Base-by-base conservation (phyloP, 35 echinoderm and acorn worm species). In the Holothuria glaberrima region DNA sequence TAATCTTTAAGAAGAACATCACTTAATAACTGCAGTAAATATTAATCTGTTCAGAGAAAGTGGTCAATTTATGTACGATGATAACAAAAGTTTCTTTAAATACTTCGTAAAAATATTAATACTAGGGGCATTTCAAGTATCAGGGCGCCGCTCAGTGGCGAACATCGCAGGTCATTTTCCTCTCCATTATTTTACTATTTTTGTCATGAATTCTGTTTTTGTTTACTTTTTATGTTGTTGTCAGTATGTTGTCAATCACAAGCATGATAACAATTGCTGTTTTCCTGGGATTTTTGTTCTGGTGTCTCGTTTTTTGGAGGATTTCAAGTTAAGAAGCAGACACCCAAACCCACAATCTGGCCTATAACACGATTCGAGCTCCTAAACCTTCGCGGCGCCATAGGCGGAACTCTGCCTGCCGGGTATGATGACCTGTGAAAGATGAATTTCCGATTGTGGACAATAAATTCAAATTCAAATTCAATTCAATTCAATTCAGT, bases 281-380 rank as follows among this genome's bases (percentile, higher is more conserved):
- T 67, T 67, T 67, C 63, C 63, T 67, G 21, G 21, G 63, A 6
- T 24, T 67, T 67, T 67, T 4, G 63, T 67, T 67, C 63, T 67
- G 63, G 63, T 67, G 63, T 24, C 21, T 67, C 63, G n/a, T n/a
- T 67, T 67, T 67, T 67, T 6, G 63, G 63, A 67, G 63, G 63
- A 67, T 67, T 67, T 67, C 63, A 67, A 6, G 63, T 67, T 4
- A 5, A 67, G 16, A 67, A 67, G 16, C 63, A 67, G 63, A 67
- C 29, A 67, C 63, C 29, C 63, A 67, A 67, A 67, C 63, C 63
- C 63, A 67, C 63, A 30, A 67, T 67, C 63, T 67, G 63, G 63
- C 4, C 63, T 67, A 67, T n/a, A 6, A 67, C 63, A 67, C 63
- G 63, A 67, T 30, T 67, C 63, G 63, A 67, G 63, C 63, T 67